Evolutionary conservation across 2,888 invertebrate genomes (phyloP), one percentile per base, ranked within the genome.

Genomic region (Agrotis ipsilon): DNA sequence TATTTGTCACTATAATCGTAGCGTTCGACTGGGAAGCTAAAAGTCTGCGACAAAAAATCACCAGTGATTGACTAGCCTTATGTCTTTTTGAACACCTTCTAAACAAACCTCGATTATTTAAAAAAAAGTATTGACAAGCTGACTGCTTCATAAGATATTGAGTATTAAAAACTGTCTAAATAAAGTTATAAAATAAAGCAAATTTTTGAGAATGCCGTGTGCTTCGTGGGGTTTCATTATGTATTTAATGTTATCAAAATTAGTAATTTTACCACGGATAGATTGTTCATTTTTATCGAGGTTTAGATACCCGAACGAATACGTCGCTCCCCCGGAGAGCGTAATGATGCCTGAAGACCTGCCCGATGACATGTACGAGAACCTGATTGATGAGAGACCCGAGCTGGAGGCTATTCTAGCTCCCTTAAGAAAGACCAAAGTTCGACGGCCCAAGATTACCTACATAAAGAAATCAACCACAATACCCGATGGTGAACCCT

Each of bases 261-360:
- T 52, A 16, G 16, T 27, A 49, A n/a, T 19, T 39, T 48, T 66
- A 39, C n/a, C 39, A 27, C 58, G 59, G 59, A 51, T 18, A 21
- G 45, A 59, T 72, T 69, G 49, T 72, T 72, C 27, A n/a, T 59
- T 72, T 32, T 51, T 72, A 45, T 72, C 69, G 72, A 72, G 72
- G n/a, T 69, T 58, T 43, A 32, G n/a, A 51, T 14, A 45, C 49
- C 49, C 43, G 14, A 27, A 59, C 19, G 59, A 59, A 21, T 45
- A 72, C 21, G n/a, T 7, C 3, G 59, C 72, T 6, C 27, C 59
- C 3, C 27, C 59, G 21, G 72, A 72, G 13, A 32, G 21, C 16
- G 3, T 19, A 5, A 18, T 70, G 39, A 16, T 68, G 39, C 71
- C 48, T 19, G 71, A 70, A 55, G 55, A 55, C 39, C 48, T 68